Evolutionary conservation across 1,140 invertebrate species (phyloP), one percentile per base, ranked within the genome.

Genomic region (Anagrus nilaparvatae): DNA sequence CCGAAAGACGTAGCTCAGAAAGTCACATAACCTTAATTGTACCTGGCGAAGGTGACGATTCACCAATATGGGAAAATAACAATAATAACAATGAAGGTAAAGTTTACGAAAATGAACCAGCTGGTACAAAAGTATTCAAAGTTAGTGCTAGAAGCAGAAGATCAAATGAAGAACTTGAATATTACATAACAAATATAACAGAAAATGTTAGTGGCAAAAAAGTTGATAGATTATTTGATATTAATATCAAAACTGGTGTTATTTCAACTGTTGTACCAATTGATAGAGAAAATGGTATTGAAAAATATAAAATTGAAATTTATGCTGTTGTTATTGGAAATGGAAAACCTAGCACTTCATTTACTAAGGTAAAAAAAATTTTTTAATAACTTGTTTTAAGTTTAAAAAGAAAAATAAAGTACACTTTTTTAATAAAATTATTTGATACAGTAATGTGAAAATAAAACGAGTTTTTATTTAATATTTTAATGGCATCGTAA

Each of bases 181-280:
- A 92, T 70, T 95, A 89, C 67, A 83, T 95, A 57, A 86, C 88
- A 40, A 94, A 91, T 66, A 82, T 90, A 57, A 91, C 90, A 27
- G 71, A 71, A 17, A 59, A 63, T 10, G 76, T 77, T 57, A 76
- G 73, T 45, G 82, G 79, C 38, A 71, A 69, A 36, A 82, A 85
- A 63, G 81, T 84, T 47, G 84, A 87, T 58, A 76, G 83, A 51
- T 72, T 89, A 40, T 91, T 98, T 60, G 84, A 85, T 53, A 83
- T 98, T 49, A 91, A 97, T 66, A 75, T 80, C 4, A 82, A 84
- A 50, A 75, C 86, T 51, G 95, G 94, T 9, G 81, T 94, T 39
- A 63, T 97, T 33, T 87, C 87, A 5, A 91, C 91, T 5, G 82
- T 86, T 2, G 79, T 76, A 2, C 69, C 80, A 18, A 68, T 97